phyloP scores from a whole-genome alignment of 1,140 invertebrate genomes.

The Drosophila aff. region DNA sequence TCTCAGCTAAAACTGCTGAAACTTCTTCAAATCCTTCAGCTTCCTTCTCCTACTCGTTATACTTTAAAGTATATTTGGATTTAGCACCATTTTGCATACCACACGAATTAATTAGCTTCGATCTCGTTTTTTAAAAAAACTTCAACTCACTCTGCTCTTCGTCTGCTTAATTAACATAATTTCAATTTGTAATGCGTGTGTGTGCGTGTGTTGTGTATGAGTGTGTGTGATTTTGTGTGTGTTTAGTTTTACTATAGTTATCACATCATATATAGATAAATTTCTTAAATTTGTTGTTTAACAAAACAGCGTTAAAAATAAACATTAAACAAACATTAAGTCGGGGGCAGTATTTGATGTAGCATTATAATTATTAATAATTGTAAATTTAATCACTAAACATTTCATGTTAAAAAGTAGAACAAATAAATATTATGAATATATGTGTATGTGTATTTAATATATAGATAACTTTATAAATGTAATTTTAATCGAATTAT shows the following conservation, averaged over 20 bases:
- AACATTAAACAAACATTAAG: slow-evolving; percentile 81
- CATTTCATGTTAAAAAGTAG: slow-evolving; percentile 73
- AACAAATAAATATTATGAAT: slow-evolving; percentile 78
- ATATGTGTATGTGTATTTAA: slow-evolving; percentile 55
- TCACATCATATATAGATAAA: slow-evolving; percentile 82
- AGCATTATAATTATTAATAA: slow-evolving; percentile 62
- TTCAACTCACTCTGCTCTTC: slow-evolving; percentile 35
- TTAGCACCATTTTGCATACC: slow-evolving; percentile 84
- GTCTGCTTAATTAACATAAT: slow-evolving; percentile 74
- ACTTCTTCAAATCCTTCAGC: slow-evolving; percentile 6
- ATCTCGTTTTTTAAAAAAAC: slow-evolving; percentile 50
- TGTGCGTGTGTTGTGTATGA: slow-evolving; percentile 37
- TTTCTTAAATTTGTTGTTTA: slow-evolving; percentile 72
- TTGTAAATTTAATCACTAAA: slow-evolving; percentile 65
- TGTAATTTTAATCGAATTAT: slow-evolving; percentile 43
- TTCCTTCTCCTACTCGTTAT: slow-evolving; percentile 38
- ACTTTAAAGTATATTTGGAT: slow-evolving; percentile 84
- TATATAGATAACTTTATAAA: slow-evolving; percentile 43
- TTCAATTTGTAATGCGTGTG: slow-evolving; percentile 73
- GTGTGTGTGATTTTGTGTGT: slow-evolving; percentile 40
- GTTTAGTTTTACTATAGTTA: slow-evolving; percentile 81
- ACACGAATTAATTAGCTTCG: slow-evolving; percentile 74
- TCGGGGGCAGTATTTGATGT: slow-evolving; percentile 80
- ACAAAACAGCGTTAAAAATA: slow-evolving; percentile 77
- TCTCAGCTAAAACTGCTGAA: not conserved